Base-by-base conservation (phyloP, 2,888 invertebrate species). In the Clostera curtula region DNA sequence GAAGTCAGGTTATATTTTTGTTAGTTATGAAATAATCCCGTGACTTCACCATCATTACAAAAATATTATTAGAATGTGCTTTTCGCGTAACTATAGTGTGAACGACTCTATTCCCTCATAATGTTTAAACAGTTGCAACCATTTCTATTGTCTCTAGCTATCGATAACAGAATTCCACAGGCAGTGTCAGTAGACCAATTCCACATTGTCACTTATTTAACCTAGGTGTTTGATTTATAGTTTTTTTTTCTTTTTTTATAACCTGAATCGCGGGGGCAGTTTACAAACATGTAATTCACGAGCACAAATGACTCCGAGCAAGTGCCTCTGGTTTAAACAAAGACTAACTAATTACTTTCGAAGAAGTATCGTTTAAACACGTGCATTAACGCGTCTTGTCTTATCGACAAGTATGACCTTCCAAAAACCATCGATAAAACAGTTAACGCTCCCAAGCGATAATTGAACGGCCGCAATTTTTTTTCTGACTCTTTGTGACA, bases 141-240 rank as follows among this genome's bases (percentile, higher is more conserved):
- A 44, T 49, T 53, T 54, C 56, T 60, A 57, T 66, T 62, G 61
- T 65, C 41, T 56, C 40, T 29, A 24, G 34, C 36, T 47, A 53
- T 54, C 50, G 56, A 62, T 60, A 65, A 67, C 58, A 65, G 57
- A 55, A 67, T 70, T 69, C 71, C 69, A 51, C 38, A 50, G 51
- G 53, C 41, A 50, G 40, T 42, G 56, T 67, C 66, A 63, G 63
- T 63, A 54, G 56, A n/a, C 49, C 39, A 28, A 39, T 51, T 54
- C 57, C 52, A 55, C 49, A 44, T 48, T 50, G 45, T 49, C 47
- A 42, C 47, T 36, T 46, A 40, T 48, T 49, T 50, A 45, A 32
- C 55, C 47, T 40, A 29, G 25, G 35, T 34, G 34, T 36, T 40
- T 27, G 33, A 33, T 43, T 34, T 37, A 35, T 31, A 37, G 30